These are phyloP conservation scores for Hipposideros larvatus DNA, from an alignment of 2,797 vertebrate species.

Conservation along the genomic window DNA sequence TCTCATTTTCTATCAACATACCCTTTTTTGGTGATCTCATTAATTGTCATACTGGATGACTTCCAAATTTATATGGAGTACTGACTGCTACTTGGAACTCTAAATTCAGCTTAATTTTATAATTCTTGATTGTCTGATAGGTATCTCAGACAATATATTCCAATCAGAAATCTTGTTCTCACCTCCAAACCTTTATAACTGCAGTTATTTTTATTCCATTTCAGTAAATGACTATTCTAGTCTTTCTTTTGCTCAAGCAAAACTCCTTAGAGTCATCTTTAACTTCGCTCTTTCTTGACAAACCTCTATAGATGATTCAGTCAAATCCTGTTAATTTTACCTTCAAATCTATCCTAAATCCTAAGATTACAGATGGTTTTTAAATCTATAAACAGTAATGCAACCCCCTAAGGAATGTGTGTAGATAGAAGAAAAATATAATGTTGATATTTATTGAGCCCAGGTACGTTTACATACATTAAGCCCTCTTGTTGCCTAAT, in stretches of 20 bases:
- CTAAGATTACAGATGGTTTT: background rate
- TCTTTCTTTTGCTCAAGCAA: background rate
- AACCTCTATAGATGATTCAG: background rate
- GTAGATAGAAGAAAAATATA: background rate
- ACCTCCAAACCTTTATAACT: background rate
- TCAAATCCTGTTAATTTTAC: background rate
- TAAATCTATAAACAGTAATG: background rate
- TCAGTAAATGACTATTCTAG: background rate
- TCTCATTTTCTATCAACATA: background rate
- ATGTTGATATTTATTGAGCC: background rate
- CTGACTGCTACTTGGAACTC: background rate
- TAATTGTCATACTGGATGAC: background rate
- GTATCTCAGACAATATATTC: background rate
- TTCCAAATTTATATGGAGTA: background rate
- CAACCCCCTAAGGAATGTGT: background rate
- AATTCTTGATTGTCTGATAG: background rate
- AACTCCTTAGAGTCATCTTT: background rate
- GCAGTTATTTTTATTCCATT: background rate
- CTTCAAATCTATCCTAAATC: background rate
- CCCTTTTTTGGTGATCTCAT: background rate
- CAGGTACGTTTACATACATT: background rate
- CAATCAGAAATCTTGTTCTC: background rate
- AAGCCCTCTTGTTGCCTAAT: background rate
- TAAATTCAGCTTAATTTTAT: background rate
- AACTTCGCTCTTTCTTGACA: background rate